Conservation (phyloP, 1,140 invertebrate species). For the Pteromalus puparum region DNA sequence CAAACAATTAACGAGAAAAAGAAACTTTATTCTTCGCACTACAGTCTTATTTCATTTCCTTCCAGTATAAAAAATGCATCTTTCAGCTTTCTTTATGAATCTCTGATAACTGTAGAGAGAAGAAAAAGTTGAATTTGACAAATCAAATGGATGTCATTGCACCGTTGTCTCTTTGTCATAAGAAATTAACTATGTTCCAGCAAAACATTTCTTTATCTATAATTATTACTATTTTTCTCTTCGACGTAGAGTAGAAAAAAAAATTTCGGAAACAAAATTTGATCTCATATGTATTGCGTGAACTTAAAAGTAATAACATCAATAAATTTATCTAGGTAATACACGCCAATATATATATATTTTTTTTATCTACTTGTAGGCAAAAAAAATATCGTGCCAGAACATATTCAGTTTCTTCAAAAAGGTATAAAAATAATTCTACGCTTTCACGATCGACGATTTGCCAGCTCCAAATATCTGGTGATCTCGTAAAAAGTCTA, state of each 20-base stretch:
- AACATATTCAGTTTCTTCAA: slow-evolving; percentile 62
- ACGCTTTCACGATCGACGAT: slow-evolving; percentile 62
- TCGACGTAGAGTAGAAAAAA: not conserved
- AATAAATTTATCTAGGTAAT: slow-evolving; percentile 49
- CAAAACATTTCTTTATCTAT: slow-evolving; percentile 54
- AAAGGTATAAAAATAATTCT: slow-evolving; percentile 66
- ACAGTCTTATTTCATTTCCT: slow-evolving; percentile 40
- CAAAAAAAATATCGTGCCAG: slow-evolving; percentile 57
- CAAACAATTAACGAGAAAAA: slow-evolving; percentile 43
- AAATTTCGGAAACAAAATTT: not conserved
- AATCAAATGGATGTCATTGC: slow-evolving; percentile 62
- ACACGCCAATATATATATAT: slow-evolving; percentile 41
- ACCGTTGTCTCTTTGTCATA: slow-evolving; percentile 59
- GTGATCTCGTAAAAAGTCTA: slow-evolving; percentile 65
- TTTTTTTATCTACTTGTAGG: slow-evolving; percentile 45
- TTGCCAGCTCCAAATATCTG: slow-evolving; percentile 56
- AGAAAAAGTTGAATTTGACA: slow-evolving; percentile 44
- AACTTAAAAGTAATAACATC: slow-evolving; percentile 50
- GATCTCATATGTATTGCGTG: not conserved
- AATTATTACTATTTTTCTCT: slow-evolving; percentile 35
- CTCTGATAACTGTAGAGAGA: slow-evolving; percentile 41
- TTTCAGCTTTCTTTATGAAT: slow-evolving; percentile 4
- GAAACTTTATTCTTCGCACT: slow-evolving; percentile 34
- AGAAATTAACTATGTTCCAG: slow-evolving; percentile 64
- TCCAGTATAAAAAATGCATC: slow-evolving; percentile 32